Evolutionary conservation across 2,797 vertebrate species (phyloP), one percentile per base, ranked within the genome.

Genomic region (Hafferia zeledoni): DNA sequence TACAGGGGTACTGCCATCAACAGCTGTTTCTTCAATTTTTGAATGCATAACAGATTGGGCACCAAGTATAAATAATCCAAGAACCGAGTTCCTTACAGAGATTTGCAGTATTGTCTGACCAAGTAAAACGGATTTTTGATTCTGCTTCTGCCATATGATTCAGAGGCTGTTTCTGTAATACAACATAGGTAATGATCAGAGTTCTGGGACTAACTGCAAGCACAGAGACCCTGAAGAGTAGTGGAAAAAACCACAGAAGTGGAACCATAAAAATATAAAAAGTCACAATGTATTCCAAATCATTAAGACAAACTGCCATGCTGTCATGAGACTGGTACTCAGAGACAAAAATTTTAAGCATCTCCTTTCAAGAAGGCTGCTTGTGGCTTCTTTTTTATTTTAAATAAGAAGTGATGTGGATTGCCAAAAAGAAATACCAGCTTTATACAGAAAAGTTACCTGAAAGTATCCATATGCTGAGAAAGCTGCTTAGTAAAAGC

Each of bases 11-110:
- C 28, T 75, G 64, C 28, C 71, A 93, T 25, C 46, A 68, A 61
- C 80, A 91, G 84, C 63, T 80, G 83, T 59, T 94, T 75, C 81
- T 81, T 89, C 8, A 87, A 41, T 83, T 94, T 92, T 83, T 87
- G 68, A 83, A 92, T 14, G 17, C 1, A 0, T 52, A 85, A 87
- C 60, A 95, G 78, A 94, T 50, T 57, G 46, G 46, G 46, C 16
- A 68, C 43, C 43, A 64, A 82, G 19, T 56, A 90, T 56, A 92
- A 90, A 89, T 74, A 95, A 92, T 46, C 68, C 57, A 93, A 94
- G 81, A 85, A 57, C 10, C 5, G 35, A 57, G 23, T 53, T 77
- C 49, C 68, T 87, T 49, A 65, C 44, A 75, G 49, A 89, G 67
- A 93, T 83, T 33, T 89, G 47, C 76, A 81, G 69, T 46, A 69